A percentile compares a stretch with the other conserved stretches of the same genome.
Evolutionary conservation across 2,113 vertebrate genomes (phyloP).

Genomic region (Sylvia atricapilla): DNA sequence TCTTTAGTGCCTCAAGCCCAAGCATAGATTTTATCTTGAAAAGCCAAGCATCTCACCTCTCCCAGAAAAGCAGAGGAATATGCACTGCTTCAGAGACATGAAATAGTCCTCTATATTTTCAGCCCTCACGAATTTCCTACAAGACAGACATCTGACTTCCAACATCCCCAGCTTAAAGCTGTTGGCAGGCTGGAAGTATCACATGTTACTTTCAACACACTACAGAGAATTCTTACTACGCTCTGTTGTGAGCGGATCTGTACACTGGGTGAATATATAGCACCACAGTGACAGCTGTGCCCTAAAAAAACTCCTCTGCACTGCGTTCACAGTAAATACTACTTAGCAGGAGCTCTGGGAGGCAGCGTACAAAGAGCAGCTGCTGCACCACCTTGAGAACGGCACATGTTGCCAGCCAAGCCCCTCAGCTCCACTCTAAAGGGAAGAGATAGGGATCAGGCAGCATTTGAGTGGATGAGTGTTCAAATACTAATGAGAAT

Average conservation of each 20-base stretch:
- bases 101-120: neutral
- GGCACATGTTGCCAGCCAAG: neutral
- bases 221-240: neutral
- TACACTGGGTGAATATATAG: neutral
- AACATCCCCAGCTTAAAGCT: neutral
- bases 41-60: neutral
- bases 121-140: neutral
- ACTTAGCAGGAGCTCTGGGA: neutral
- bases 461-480: neutral
- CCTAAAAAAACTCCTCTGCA: neutral
- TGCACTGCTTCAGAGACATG: neutral
- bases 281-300: constrained; percentile 18
- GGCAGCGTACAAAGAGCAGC: neutral
- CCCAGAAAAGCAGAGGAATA: neutral
- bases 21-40: neutral
- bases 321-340: neutral
- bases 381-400: constrained; percentile 18
- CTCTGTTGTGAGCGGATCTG: neutral
- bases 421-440: neutral
- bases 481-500: neutral
- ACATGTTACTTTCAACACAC: neutral
- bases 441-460: neutral
- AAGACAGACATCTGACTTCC: neutral
- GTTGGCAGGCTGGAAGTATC: neutral
- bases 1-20: neutral